phyloP scores from a whole-genome alignment of 1,140 invertebrate genomes.

The Drosophila obscura region DNA sequence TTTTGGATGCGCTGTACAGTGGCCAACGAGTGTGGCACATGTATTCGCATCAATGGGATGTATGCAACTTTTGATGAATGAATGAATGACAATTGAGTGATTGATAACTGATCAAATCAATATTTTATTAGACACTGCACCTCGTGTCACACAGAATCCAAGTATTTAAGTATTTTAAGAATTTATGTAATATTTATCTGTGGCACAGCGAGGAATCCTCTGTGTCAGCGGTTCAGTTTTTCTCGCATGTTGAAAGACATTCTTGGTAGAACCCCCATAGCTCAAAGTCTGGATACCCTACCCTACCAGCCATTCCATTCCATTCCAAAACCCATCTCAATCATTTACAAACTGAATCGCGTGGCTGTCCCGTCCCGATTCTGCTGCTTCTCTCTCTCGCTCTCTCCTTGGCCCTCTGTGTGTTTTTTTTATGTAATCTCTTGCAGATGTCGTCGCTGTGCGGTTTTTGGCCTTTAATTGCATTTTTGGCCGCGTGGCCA shows the following conservation, averaged over 20 bases:
- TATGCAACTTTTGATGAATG: no score
- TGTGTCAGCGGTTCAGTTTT: no score
- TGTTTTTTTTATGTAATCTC: conserved; percentile 57
- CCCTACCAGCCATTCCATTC: background rate
- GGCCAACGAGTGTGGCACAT: background rate
- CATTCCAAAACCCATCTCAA: conserved; percentile 43
- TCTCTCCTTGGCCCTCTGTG: conserved; percentile 12
- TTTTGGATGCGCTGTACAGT: conserved; percentile 3
- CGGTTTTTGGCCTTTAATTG: conserved; percentile 64
- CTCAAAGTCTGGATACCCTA: conserved; percentile 2
- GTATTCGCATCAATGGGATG: background rate
- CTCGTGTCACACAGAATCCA: no score
- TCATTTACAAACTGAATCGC: conserved; percentile 48
- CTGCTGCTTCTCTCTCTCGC: conserved; percentile 19
- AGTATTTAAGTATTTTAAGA: no score
- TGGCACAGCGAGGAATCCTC: no score
- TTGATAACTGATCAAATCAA: no score
- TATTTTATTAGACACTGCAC: no score
- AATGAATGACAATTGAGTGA: no score
- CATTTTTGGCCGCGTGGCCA: conserved; percentile 54
- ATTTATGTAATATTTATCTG: no score
- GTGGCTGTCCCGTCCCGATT: conserved; percentile 7
- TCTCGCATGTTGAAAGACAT: no score
- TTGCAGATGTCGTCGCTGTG: conserved; percentile 59
- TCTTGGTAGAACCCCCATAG: background rate